Base-by-base conservation (phyloP, 2,888 invertebrate species). In the Acrobasis repandana region DNA sequence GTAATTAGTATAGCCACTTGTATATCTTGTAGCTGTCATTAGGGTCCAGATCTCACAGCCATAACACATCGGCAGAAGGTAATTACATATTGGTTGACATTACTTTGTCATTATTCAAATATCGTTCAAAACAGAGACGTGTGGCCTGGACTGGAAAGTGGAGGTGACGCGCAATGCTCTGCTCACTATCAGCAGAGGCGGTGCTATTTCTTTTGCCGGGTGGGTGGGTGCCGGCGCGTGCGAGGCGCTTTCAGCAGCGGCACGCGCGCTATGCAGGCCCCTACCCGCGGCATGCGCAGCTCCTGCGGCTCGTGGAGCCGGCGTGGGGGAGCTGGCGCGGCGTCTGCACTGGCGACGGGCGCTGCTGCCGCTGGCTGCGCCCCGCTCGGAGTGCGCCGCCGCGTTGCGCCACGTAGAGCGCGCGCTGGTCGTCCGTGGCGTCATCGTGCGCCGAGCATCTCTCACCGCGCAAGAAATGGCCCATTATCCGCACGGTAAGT, bases 261-360 rank as follows among this genome's bases (percentile, higher is more conserved):
- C 73, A 65, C 75, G 63, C 15, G 75, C 69, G 62, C 73, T 71
- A 61, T 68, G 66, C 14, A 70, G 63, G 56, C 73, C 72, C 51
- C 67, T 61, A 58, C 74, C 74, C 6, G 69, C 61, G 38, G 64
- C 58, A 16, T 77, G 81, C 65, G 74, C 73, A 48, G 61, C 65
- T 50, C 63, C 58, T 48, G 62, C 50, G 57, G 77, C 79, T 56
- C 76, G 77, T 18, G 80, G 72, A n/a, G 73, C 73, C 6, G 79
- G 74, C 5, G 76, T 77, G 59, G 69, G 66, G 47, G 65, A 61
- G 60, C 73, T 83, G 61, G 83, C 80, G 10, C 63, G n/a, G 57
- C 72, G 70, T 10, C 71, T 79, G 64, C 71, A 73, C 66, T 86
- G 86, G 86, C 75, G 75, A 3, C 79, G 79, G 64, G 83, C 71